Evolutionary conservation across 2,113 vertebrate genomes (phyloP).

Genomic region (Lanius collurio): DNA sequence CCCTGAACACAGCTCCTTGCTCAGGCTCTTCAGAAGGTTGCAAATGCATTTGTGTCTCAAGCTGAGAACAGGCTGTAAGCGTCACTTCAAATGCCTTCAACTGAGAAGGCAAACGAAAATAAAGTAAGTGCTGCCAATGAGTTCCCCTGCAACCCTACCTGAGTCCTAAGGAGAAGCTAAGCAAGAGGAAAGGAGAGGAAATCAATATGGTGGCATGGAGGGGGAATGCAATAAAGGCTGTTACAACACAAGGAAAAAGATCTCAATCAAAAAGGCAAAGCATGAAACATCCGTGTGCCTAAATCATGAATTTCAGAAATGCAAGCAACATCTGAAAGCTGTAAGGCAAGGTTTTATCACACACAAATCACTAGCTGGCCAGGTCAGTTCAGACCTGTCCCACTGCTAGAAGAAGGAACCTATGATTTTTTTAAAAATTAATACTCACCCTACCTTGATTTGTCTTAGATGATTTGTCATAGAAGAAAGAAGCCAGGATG

Average conservation of each 20-base stretch:
- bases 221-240: not conserved
- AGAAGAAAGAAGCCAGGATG: not conserved
- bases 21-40: not conserved
- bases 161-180: not conserved
- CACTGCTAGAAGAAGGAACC: not conserved
- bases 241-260: not conserved
- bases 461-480: not conserved
- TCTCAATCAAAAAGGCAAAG: not conserved
- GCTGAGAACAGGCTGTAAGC: not conserved
- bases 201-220: not conserved
- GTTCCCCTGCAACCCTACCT: not conserved
- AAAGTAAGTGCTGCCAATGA: not conserved
- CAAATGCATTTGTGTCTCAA: fast-evolving
- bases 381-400: not conserved
- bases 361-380: not conserved
- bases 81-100: not conserved
- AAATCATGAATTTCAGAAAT: not conserved
- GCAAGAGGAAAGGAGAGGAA: not conserved
- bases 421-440: not conserved
- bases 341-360: not conserved
- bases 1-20: not conserved
- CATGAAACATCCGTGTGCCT: not conserved
- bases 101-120: not conserved
- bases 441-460: not conserved
- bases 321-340: not conserved